Evolutionary conservation across 2,113 vertebrate species (phyloP), one percentile per base, ranked within the genome.

Genomic region (Nibea coibor): DNA sequence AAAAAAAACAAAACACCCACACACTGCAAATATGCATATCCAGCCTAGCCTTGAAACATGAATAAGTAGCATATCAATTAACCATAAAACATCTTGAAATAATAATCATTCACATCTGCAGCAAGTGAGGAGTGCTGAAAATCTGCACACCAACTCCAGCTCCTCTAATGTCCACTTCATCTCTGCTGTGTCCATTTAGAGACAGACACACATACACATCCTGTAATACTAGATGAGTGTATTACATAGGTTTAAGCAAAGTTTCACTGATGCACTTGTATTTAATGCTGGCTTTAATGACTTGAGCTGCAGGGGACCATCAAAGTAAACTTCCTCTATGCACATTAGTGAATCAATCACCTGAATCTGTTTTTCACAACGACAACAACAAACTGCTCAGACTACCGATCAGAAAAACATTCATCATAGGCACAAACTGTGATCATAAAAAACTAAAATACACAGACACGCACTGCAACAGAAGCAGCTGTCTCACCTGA

Each of bases 321-420:
- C 53, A 74, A 69, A 43, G 26, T 4, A 50, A 54, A 47, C 43
- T 20, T 53, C 11, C 22, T 66, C 31, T 50, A 1, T 39, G 10
- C 47, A 28, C 64, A 71, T 15, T 24, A 17, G 65, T 64, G 15
- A 65, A 78, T 74, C 45, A 54, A 47, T 77, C 82, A 39, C 43
- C 8, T 15, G n/a, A 47, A 80, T 64, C 72, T 81, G 72, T 47
- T 62, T 59, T 53, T 47, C 54, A 45, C 14, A 45, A 45, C 35
- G 8, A 39, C 35, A 35, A 83, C 4, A 50, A 63, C 54, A 31
- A 59, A 58, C 35, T 39, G 20, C 20, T 75, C 24, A 70, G 20
- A 26, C 56, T 4, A 57, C 14, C 24, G 71, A 71, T 59, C 1
- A 62, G 45, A 17, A 71, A 5, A 39, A 26, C n/a, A 48, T 43